Conservation (phyloP, 2,113 vertebrate species). For the Atractosteus spatula region DNA sequence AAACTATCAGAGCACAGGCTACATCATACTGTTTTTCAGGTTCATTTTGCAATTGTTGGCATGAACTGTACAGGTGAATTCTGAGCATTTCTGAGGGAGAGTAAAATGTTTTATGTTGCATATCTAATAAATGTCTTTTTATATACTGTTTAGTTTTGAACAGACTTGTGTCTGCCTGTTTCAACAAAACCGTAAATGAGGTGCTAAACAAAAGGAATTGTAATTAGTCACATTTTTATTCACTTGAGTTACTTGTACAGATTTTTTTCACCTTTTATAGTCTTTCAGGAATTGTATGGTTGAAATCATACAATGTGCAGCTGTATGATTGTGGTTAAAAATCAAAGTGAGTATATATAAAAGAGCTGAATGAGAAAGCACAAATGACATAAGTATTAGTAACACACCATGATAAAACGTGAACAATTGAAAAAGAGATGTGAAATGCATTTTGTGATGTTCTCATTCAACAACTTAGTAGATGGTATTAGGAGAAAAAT, state of each 20-base stretch:
- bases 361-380: conserved; percentile 27
- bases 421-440: conserved; percentile 37
- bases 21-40: too few relatives aligned
- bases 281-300: conserved; percentile 35
- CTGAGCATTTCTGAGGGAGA: too few relatives aligned
- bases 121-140: conserved; percentile 47
- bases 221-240: conserved; percentile 44
- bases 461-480: conserved; percentile 5
- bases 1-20: too few relatives aligned
- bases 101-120: conserved; percentile 37
- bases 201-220: conserved; percentile 56
- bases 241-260: conserved; percentile 37
- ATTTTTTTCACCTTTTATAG: conserved; percentile 41
- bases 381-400: conserved; percentile 37
- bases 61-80: too few relatives aligned
- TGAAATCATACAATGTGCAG: conserved; percentile 12
- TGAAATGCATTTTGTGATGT: conserved; percentile 36
- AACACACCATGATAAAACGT: conserved; percentile 57
- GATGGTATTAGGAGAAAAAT: conserved; percentile 38
- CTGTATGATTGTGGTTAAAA: conserved; percentile 43
- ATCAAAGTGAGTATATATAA: conserved; percentile 18
- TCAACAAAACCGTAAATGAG: conserved; percentile 31
- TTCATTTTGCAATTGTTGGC: too few relatives aligned
- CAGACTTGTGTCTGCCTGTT: conserved; percentile 34
- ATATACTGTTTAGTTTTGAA: conserved; percentile 38